A percentile compares a stretch with the other conserved stretches of the same genome.
phyloP scores from a whole-genome alignment of 2,113 vertebrate genomes.

The Cinclus cinclus region DNA sequence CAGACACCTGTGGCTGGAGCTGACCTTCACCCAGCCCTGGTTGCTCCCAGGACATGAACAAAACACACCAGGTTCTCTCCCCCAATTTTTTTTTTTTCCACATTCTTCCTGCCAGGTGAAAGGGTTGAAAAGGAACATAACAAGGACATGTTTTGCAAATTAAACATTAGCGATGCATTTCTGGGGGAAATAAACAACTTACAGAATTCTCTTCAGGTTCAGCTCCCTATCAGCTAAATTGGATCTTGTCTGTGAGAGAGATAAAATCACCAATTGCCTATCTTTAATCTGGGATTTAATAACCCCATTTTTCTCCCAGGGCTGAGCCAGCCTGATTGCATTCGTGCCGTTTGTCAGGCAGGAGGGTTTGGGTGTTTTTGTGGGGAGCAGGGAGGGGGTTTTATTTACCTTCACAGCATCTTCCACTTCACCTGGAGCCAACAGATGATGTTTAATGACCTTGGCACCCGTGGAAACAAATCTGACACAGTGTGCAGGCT shows the following conservation, averaged over 20 bases:
- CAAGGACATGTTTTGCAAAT: not conserved
- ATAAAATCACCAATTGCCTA: slow-evolving; percentile 29
- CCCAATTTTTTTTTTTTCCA: not conserved
- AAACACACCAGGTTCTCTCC: not conserved
- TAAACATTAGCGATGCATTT: not conserved
- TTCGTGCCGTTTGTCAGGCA: not conserved
- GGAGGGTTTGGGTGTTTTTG: not conserved
- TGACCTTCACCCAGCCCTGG: not conserved
- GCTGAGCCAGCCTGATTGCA: not conserved
- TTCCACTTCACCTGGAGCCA: not conserved
- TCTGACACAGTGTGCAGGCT: not conserved
- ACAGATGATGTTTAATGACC: not conserved
- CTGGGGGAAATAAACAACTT: slow-evolving; percentile 12
- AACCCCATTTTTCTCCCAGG: slow-evolving; percentile 4
- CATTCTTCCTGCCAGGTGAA: not conserved
- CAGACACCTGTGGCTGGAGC: not conserved
- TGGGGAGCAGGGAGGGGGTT: not conserved
- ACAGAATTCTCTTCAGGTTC: not conserved
- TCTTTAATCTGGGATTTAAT: slow-evolving; percentile 55
- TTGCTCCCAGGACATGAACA: not conserved
- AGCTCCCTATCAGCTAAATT: slow-evolving; percentile 54
- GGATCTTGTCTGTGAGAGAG: not conserved
- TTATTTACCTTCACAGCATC: not conserved
- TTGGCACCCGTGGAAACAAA: not conserved
- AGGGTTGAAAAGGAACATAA: not conserved